Base-by-base conservation (phyloP, 2,888 invertebrate genomes). In the Drosophila nr. perissopoda region DNA sequence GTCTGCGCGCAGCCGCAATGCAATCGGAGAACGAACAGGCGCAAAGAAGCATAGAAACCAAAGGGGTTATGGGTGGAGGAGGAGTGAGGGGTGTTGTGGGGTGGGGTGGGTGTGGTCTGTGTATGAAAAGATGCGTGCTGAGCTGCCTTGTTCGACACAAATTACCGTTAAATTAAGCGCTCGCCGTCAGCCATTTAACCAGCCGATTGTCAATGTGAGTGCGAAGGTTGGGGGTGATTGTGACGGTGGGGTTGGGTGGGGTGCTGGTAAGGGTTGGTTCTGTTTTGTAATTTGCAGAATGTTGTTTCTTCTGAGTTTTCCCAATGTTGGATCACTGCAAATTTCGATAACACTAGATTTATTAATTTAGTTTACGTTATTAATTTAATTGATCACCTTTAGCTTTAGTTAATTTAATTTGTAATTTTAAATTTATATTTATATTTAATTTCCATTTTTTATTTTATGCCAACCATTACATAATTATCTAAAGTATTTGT, bases 81-180 rank as follows among this genome's bases (percentile, higher is more conserved):
- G 38, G 5, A 33, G 36, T 40, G 29, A 13, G 49, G 31, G n/a
- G 27, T 7, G 40, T 21, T 29, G 11, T 21, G 21, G 21, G 45
- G 31, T 5, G 27, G 27, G 29, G 29, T 29, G n/a, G 49, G 42
- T 25, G 21, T 11, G 65, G 29, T 13, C 49, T 36, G 57, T 3
- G 63, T 52, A 62, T 63, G 77, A 42, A 61, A 61, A 64, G 73
- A 61, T 61, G 69, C 52, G 38, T 56, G 67, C 67, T 62, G 40
- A 49, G 67, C 75, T 65, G 79, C 27, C 42, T 61, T 65, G 85
- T 76, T 76, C 75, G 72, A 71, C 83, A 66, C 76, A 87, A 83
- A 86, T 87, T 83, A 89, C 78, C 82, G 82, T 82, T 89, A 87
- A 86, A 89, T 86, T 80, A 89, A 82, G 85, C 69, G 72, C 73